Evolutionary conservation across 2,113 vertebrate species (phyloP).

Genomic region (Tauraco erythrolophus): DNA sequence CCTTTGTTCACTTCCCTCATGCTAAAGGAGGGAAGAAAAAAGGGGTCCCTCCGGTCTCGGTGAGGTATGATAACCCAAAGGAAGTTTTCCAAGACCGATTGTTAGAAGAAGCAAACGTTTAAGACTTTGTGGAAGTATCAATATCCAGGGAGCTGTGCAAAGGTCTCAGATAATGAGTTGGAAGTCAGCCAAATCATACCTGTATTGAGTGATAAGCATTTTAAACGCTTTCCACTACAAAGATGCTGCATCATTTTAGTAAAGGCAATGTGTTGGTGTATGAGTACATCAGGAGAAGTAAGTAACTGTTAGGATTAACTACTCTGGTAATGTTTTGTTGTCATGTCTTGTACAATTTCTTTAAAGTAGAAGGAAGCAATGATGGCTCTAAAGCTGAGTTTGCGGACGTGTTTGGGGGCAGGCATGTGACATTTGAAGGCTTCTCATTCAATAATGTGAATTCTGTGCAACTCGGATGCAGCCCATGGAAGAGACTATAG

Average conservation of each 20-base stretch:
- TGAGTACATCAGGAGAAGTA: neutral
- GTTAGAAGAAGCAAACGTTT: neutral
- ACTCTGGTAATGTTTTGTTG: neutral
- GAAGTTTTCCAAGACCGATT: neutral
- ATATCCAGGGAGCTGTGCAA: neutral
- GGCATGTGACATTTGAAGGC: rapidly evolving
- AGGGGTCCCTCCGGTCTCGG: neutral
- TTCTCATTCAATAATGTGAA: neutral
- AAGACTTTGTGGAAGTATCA: neutral
- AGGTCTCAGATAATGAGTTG: neutral
- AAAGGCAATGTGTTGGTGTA: neutral
- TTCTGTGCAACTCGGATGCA: neutral
- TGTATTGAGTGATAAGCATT: neutral
- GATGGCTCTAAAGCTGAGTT: neutral
- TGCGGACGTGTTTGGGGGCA: neutral
- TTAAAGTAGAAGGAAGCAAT: neutral
- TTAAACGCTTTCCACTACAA: neutral
- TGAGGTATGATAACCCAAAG: neutral
- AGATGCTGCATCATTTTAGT: neutral
- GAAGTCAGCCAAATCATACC: neutral
- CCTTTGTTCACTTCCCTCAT: neutral
- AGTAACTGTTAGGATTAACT: neutral
- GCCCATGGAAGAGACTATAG: neutral
- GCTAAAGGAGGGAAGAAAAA: neutral
- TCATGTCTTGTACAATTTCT: neutral